Conservation (phyloP, 2,888 invertebrate species). For the Cheilosia vernalis region DNA sequence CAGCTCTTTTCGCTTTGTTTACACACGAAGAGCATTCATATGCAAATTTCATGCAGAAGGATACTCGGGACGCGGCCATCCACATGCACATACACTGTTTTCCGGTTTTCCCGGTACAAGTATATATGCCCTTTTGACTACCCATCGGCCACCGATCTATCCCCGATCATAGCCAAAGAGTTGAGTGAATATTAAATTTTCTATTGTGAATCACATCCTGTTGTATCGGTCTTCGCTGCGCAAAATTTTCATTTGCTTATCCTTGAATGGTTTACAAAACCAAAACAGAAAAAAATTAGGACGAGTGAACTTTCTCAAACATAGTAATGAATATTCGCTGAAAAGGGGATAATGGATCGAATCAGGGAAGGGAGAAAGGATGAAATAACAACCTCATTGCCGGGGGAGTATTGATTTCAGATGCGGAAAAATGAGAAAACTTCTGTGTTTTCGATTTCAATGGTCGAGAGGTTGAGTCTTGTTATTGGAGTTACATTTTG, state of each 20-base stretch:
- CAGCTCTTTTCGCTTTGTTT: constrained; percentile 14
- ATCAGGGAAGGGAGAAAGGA: not conserved
- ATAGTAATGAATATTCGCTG: constrained; percentile 45
- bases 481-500: constrained; percentile 30
- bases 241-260: constrained; percentile 37
- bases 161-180: constrained; percentile 27
- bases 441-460: constrained; percentile 48
- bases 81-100: constrained; percentile 1
- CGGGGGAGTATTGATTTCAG: constrained; percentile 20
- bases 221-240: constrained; percentile 14
- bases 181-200: constrained; percentile 66
- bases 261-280: constrained; percentile 18
- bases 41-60: constrained; percentile 59
- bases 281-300: not conserved
- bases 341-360: constrained; percentile 5
- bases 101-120: not conserved
- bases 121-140: not conserved
- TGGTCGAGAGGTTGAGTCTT: constrained; percentile 12
- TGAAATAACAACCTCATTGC: not conserved
- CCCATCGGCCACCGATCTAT: constrained; percentile 11
- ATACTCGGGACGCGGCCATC: constrained; percentile 10
- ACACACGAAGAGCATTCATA: constrained; percentile 55
- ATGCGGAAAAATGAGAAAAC: constrained; percentile 13
- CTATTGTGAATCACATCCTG: constrained; percentile 64
- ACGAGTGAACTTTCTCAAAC: constrained; percentile 30